These are phyloP conservation scores for Tichodroma muraria DNA, from an alignment of 2,113 vertebrate genomes.

Conservation along the genomic window DNA sequence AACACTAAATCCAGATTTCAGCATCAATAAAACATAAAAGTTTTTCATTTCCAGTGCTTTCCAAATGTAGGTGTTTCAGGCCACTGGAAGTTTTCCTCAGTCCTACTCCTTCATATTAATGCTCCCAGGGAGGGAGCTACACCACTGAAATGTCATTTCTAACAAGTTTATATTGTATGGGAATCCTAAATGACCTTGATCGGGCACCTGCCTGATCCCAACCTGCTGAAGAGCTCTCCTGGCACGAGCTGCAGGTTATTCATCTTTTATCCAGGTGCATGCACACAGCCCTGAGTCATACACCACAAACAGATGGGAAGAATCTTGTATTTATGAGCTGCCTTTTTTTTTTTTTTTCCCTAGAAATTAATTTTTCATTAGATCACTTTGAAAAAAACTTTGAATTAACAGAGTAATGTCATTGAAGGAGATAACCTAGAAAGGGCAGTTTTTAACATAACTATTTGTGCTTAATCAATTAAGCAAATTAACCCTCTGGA, in stretches of 20 bases:
- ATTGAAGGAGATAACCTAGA: not conserved
- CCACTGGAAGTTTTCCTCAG: not conserved
- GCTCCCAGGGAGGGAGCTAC: not conserved
- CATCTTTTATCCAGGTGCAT: not conserved
- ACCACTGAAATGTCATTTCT: not conserved
- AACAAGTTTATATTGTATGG: not conserved
- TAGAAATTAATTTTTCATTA: conserved; percentile 50
- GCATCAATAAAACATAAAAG: not conserved
- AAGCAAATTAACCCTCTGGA: not conserved
- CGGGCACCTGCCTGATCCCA: not conserved
- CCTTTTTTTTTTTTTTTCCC: not conserved
- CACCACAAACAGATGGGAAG: not conserved
- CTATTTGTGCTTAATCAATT: not conserved
- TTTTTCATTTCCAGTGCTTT: not conserved
- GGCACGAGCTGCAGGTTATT: not conserved
- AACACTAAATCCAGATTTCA: not conserved
- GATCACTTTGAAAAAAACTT: conserved; percentile 2
- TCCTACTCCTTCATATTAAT: not conserved
- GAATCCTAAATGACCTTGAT: not conserved
- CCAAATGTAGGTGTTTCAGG: not conserved
- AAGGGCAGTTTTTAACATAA: not conserved
- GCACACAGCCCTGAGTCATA: not conserved
- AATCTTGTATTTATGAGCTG: conserved; percentile 52
- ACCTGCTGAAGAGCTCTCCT: not conserved
- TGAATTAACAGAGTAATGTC: conserved; percentile 14